phyloP scores from a whole-genome alignment of 2,888 invertebrate genomes.

The Callinectes sapidus region DNA sequence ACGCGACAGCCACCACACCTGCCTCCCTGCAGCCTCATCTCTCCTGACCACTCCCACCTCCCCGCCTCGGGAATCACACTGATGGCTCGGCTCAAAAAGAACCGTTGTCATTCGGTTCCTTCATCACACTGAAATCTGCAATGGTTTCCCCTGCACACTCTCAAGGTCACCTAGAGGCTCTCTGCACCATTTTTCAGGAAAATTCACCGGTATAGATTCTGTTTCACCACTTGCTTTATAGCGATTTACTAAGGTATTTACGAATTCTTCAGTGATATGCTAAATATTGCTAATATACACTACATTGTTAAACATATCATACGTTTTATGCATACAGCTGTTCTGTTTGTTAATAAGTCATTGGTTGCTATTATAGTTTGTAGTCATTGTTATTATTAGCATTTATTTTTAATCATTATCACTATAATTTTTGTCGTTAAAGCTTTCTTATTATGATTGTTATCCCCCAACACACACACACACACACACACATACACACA shows the following conservation, averaged over 20 bases:
- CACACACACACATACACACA: too few species aligned
- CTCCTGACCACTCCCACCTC: neutral
- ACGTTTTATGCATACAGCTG: too few species aligned
- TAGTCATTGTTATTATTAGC: too few species aligned
- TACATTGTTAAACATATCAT: too few species aligned
- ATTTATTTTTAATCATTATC: too few species aligned
- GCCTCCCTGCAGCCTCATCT: neutral
- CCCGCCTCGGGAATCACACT: neutral
- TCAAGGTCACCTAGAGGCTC: neutral
- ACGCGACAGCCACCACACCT: neutral
- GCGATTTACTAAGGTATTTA: neutral
- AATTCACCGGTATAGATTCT: neutral
- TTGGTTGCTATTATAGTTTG: too few species aligned
- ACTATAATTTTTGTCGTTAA: too few species aligned
- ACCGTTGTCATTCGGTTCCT: neutral
- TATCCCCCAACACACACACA: too few species aligned
- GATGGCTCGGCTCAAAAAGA: neutral
- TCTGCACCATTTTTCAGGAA: neutral
- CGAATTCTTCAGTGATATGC: neutral
- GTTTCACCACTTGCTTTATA: neutral
- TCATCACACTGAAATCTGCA: neutral
- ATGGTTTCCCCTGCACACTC: neutral
- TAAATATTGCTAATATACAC: neutral
- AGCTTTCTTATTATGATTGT: too few species aligned
- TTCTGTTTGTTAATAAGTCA: too few species aligned